phyloP scores from a whole-genome alignment of 2,888 invertebrate species.

The Stenchaetothrips biformis region DNA sequence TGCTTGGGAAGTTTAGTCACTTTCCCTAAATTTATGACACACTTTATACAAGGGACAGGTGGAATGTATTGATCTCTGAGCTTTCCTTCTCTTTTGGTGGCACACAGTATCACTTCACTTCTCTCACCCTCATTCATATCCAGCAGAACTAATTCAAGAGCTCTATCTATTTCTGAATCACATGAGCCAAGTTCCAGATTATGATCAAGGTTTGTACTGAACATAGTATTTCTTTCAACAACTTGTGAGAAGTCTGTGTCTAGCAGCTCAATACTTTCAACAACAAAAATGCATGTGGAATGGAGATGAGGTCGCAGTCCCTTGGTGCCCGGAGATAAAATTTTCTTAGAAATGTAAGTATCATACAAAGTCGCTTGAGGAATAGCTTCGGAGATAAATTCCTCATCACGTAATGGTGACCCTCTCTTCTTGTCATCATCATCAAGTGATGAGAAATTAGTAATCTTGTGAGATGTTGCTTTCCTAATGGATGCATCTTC shows the following conservation, averaged over 20 bases:
- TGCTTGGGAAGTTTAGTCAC: background rate
- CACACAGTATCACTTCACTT: background rate
- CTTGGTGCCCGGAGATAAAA: background rate
- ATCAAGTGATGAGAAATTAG: background rate
- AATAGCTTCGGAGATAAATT: background rate
- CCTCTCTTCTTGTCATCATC: background rate
- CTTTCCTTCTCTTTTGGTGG: background rate
- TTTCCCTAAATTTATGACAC: background rate
- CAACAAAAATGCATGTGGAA: background rate
- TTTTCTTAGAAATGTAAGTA: background rate
- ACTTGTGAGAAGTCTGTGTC: background rate
- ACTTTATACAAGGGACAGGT: background rate
- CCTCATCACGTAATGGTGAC: background rate
- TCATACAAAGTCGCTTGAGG: background rate
- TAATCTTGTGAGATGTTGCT: background rate
- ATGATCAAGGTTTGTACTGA: background rate
- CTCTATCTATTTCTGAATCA: background rate
- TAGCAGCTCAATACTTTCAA: background rate
- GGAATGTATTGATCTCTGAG: background rate
- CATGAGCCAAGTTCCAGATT: background rate
- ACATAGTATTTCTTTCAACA: background rate
- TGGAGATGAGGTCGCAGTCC: background rate
- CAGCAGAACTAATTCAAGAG: background rate
- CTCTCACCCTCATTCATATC: background rate
- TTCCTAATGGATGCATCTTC: background rate